Base-by-base conservation (phyloP, 2,888 invertebrate species). In the Meiosimyza decipiens region DNA sequence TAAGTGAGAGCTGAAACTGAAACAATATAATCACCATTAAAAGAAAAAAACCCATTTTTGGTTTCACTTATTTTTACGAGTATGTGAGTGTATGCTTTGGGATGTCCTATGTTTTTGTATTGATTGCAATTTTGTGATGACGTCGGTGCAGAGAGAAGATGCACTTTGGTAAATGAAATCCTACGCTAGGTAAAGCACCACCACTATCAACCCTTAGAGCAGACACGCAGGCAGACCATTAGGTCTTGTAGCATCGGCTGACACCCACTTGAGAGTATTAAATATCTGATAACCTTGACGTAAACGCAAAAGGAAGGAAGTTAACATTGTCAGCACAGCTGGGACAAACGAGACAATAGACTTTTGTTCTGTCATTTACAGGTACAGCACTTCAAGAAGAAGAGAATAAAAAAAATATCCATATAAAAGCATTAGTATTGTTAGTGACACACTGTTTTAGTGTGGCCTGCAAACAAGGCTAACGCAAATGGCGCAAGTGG, bases 11-110 rank as follows among this genome's bases (percentile, higher is more conserved):
- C 16, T 67, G 55, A 47, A 71, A 57, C 52, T 55, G 71, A 79
- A 80, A 83, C 83, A 82, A 82, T 82, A 83, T 82, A 83, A 83
- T 83, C 82, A 79, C 78, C 82, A 82, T 83, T 82, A 80, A 82
- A 83, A 82, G 80, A 62, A 62, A 28, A 22, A 7, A 62, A n/a
- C 18, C 16, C 13, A 59, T 40, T 40, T 40, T 40, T 40, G 13
- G 15, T 33, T 16, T 11, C 16, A 28, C 47, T n/a, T n/a, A 15
- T n/a, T 33, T 7, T 12, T n/a, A 28, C 3, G 51, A 28, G 18
- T 69, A n/a, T 15, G 47, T 67, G 60, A 33, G 49, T 11, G 40
- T 33, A 18, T 47, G 6, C 22, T 22, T 2, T 54, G 47, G 15
- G 47, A 33, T 64, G 52, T 18, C 13, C n/a, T 59, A 11, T 60